Evolutionary conservation across 2,888 invertebrate genomes (phyloP), one percentile per base, ranked within the genome.

Genomic region (Entomobrya multifasciata): DNA sequence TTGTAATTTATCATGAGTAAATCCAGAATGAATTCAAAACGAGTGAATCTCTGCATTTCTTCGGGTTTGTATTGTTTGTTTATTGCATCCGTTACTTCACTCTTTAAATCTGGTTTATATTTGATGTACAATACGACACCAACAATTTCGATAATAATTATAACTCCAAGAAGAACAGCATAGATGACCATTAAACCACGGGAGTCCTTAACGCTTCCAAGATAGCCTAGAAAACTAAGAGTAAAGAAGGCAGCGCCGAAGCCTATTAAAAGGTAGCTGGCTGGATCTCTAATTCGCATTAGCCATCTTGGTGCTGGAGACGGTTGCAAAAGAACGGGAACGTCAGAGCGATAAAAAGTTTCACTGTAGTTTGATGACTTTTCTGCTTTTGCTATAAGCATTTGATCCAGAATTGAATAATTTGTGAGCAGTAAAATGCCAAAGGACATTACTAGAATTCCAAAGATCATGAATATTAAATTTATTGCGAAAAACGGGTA

Each of bases 401-500:
- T 80, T 20, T 86, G 52, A 15, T 85, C 85, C 13, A 86, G 6
- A 36, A 81, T 30, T 3, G 86, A 80, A 52, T 80, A 80, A 49
- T 86, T 86, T 20, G 86, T 86, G n/a, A 86, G 22, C 0, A 86
- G 30, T 13, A 86, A 44, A 30, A 86, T 80, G 1, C 86, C 86
- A 4, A 55, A 49, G 0, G 80, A 86, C 86, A 86, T 65, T 0
- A 81, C 55, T 13, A 49, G 15, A 30, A 86, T 74, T 5, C 86
- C 86, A 20, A 81, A 80, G 25, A 80, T 13, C 86, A 86, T 86
- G 44, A 86, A 86, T 20, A 86, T 30, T n/a, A 76, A 17, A 36
- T 86, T 86, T 8, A 86, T 76, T 22, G 55, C 13, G 30, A 86
- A 86, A 80, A 86, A 86, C n/a, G 86, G 86, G 49, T 76, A 74